Percentiles rank a stretch among this genome's conserved stretches.
Evolutionary conservation across 2,888 invertebrate species (phyloP).

Genomic region (Busseola fusca): DNA sequence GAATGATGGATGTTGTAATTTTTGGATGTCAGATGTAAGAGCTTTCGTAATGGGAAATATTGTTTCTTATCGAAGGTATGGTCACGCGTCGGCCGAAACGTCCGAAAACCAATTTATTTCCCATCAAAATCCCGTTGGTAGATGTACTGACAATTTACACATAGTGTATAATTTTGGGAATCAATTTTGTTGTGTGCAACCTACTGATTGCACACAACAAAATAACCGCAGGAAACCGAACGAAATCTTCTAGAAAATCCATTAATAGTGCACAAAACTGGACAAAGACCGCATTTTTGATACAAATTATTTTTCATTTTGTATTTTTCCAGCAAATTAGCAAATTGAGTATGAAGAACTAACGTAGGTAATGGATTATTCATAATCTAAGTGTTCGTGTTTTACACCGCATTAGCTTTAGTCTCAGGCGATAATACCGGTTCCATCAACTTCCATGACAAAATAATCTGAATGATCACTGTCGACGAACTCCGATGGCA

Average conservation of each 20-base stretch:
- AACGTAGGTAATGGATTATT: constrained; percentile 50
- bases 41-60: neutral
- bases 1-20: neutral
- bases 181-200: constrained; percentile 67
- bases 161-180: constrained; percentile 68
- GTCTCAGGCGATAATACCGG: constrained; percentile 69
- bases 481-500: constrained; percentile 77
- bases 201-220: no score
- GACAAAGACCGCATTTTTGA: constrained; percentile 25
- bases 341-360: constrained; percentile 48
- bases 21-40: neutral
- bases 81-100: constrained; percentile 32
- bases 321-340: constrained; percentile 39
- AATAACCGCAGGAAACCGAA: constrained; percentile 70
- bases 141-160: constrained; percentile 62
- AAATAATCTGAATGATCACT: constrained; percentile 77
- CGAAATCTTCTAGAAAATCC: constrained; percentile 53
- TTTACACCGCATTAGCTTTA: constrained; percentile 55
- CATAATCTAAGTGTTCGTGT: constrained; percentile 49
- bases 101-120: constrained; percentile 60
- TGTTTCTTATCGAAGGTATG: constrained; percentile 4
- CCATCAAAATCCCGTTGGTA: constrained; percentile 64
- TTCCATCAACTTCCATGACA: constrained; percentile 82
- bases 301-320: constrained; percentile 37
- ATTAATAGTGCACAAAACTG: constrained; percentile 36